phyloP scores from a whole-genome alignment of 2,888 invertebrate species.

The Drosophila falleni region DNA sequence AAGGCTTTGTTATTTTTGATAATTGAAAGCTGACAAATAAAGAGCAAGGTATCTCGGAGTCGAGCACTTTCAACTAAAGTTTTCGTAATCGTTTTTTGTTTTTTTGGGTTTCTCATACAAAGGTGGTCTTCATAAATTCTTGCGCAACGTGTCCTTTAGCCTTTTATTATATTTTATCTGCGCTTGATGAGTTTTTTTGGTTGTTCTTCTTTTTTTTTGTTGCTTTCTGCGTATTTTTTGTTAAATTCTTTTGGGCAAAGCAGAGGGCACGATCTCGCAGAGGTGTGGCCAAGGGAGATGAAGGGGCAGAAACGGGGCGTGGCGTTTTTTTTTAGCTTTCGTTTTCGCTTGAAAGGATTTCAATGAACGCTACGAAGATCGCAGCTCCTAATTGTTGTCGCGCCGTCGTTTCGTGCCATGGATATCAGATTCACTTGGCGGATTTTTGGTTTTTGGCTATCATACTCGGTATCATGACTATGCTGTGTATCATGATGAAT shows the following conservation, averaged over 20 bases:
- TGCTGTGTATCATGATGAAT: constrained; percentile 41
- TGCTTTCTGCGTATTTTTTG: constrained; percentile 30
- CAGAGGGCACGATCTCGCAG: constrained; percentile 44
- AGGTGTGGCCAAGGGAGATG: constrained; percentile 5
- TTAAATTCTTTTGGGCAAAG: constrained; percentile 49
- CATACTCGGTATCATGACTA: constrained; percentile 38
- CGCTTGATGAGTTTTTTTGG: constrained; percentile 49
- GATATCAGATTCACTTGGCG: constrained; percentile 64
- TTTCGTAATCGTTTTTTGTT: neutral
- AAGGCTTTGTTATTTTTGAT: too few relatives aligned
- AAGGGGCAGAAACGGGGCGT: constrained; percentile 16
- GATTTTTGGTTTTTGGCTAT: constrained; percentile 32
- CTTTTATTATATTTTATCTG: constrained; percentile 76
- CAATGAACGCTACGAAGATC: constrained; percentile 17
- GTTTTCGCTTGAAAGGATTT: constrained; percentile 72
- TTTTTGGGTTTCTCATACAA: constrained; percentile 36
- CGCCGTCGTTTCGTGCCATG: constrained; percentile 66
- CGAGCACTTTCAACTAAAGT: neutral
- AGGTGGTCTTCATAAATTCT: constrained; percentile 80
- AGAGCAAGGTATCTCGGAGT: neutral
- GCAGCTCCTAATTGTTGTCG: constrained; percentile 74
- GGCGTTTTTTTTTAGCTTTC: constrained; percentile 62
- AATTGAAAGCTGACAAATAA: neutral
- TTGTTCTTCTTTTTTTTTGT: constrained; percentile 11
- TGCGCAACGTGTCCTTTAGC: constrained; percentile 78